A percentile compares a stretch with the other conserved stretches of the same genome.
Evolutionary conservation across 2,113 vertebrate genomes (phyloP).

Genomic region (Myanophis thanlyinensis): DNA sequence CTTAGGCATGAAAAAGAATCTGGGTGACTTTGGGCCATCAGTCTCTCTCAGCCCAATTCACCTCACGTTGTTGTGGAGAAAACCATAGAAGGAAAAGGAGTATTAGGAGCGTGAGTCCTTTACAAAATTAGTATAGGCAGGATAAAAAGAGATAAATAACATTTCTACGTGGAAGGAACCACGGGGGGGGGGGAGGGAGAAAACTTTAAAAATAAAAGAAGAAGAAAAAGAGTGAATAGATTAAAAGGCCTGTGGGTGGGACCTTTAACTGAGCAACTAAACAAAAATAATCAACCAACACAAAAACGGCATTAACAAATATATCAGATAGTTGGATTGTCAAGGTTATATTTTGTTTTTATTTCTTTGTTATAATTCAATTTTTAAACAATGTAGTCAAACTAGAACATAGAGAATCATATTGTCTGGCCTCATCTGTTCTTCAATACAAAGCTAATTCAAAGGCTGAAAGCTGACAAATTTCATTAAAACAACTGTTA

Average conservation of each 20-base stretch:
- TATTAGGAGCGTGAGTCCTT: background rate
- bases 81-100: background rate
- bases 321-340: background rate
- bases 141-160: background rate
- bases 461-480: background rate
- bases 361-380: background rate
- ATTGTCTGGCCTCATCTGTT: background rate
- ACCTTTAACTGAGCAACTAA: background rate
- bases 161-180: background rate
- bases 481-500: background rate
- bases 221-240: background rate
- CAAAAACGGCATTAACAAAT: background rate
- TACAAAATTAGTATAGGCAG: background rate
- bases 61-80: background rate
- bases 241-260: background rate
- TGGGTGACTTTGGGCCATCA: background rate
- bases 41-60: background rate
- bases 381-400: background rate
- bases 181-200: rapidly evolving
- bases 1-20: background rate
- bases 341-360: background rate
- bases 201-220: background rate
- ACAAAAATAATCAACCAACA: background rate
- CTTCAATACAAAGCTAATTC: background rate
- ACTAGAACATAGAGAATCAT: background rate